phyloP scores from a whole-genome alignment of 2,113 vertebrate genomes.

The Naja naja region DNA sequence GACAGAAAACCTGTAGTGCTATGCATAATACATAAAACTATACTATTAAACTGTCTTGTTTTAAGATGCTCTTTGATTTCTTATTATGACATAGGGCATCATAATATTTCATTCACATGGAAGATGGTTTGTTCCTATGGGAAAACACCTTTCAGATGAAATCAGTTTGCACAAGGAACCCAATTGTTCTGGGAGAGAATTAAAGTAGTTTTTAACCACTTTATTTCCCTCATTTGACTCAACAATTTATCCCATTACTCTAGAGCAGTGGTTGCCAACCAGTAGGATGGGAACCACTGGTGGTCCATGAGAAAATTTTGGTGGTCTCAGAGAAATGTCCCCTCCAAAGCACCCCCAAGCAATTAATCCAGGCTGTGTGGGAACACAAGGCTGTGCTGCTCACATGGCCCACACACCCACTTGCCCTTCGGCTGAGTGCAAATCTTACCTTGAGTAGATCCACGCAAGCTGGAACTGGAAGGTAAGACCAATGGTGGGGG shows the following conservation, averaged over 20 bases:
- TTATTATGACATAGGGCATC: background rate
- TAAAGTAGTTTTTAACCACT: background rate
- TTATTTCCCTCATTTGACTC: background rate
- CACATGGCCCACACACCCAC: too few relatives aligned
- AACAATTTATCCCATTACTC: background rate
- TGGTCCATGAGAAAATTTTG: too few relatives aligned
- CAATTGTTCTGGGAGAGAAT: background rate
- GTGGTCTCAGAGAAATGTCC: too few relatives aligned
- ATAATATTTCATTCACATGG: background rate
- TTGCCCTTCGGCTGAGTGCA: too few relatives aligned
- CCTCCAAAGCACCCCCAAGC: too few relatives aligned
- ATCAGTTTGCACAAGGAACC: background rate
- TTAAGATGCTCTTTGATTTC: background rate
- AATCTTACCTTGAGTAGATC: too few relatives aligned
- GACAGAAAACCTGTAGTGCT: background rate
- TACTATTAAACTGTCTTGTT: background rate
- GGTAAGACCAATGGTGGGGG: too few relatives aligned
- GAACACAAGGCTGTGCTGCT: too few relatives aligned
- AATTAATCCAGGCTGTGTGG: too few relatives aligned
- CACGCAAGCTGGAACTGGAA: too few relatives aligned
- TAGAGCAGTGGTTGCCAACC: background rate
- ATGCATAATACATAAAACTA: background rate
- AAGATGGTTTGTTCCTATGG: background rate
- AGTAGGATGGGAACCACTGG: too few relatives aligned
- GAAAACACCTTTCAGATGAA: background rate